Percentiles rank a stretch among this genome's conserved stretches.
phyloP scores from a whole-genome alignment of 2,888 invertebrate genomes.

The Ichneumoninae sp. region DNA sequence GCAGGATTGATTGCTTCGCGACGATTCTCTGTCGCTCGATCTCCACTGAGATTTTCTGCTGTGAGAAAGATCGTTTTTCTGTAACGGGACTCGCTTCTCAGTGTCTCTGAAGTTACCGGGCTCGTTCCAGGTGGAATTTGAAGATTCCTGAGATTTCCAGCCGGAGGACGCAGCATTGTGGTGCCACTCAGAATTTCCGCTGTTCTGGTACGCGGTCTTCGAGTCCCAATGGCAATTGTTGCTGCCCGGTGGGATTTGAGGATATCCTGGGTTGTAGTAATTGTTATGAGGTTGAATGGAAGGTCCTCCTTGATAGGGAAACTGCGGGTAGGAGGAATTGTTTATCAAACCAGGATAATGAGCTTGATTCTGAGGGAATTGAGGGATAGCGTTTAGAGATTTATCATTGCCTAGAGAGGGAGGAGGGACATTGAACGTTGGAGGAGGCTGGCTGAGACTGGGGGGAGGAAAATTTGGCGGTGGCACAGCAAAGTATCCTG shows the following conservation, averaged over 20 bases:
- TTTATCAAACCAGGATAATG: slow-evolving; percentile 67
- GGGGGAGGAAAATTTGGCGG: slow-evolving; percentile 77
- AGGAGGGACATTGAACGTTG: slow-evolving; percentile 69
- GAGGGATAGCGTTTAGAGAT: slow-evolving; percentile 62
- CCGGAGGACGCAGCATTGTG: slow-evolving; percentile 24
- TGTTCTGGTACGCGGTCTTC: slow-evolving; percentile 58
- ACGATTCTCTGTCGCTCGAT: slow-evolving; percentile 63
- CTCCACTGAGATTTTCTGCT: slow-evolving; percentile 60
- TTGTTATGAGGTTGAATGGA: slow-evolving; percentile 62
- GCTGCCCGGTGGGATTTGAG: slow-evolving; percentile 64
- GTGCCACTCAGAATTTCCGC: slow-evolving; percentile 61
- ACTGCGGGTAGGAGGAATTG: slow-evolving; percentile 70
- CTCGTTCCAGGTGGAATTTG: slow-evolving; percentile 20
- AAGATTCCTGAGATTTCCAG: slow-evolving; percentile 54
- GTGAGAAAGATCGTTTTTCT: slow-evolving; percentile 20
- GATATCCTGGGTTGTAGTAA: slow-evolving; percentile 65
- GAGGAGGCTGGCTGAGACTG: slow-evolving; percentile 71
- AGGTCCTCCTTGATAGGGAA: slow-evolving; percentile 67
- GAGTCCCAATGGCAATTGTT: slow-evolving; percentile 72
- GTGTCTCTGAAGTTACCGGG: not conserved
- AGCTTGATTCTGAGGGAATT: slow-evolving; percentile 67
- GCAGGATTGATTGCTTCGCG: slow-evolving; percentile 48
- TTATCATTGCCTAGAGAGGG: slow-evolving; percentile 67
- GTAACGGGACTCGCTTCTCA: slow-evolving; percentile 20
- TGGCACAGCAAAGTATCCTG: slow-evolving; percentile 72